Evolutionary conservation across 1,140 invertebrate genomes (phyloP).

Genomic region (Lepidotrigona ventralis): DNA sequence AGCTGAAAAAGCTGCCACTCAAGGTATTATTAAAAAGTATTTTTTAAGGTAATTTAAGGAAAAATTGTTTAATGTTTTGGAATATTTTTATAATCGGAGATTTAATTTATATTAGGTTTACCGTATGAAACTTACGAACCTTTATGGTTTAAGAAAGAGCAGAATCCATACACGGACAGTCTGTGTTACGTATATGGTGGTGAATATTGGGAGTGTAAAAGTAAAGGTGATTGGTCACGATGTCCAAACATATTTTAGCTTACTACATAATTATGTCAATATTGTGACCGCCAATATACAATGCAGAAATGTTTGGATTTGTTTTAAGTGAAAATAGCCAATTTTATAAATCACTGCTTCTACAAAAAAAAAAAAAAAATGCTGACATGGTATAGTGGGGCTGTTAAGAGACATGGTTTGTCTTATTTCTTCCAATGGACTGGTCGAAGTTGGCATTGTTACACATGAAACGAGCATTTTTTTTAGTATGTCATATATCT

Average conservation of each 20-base stretch:
- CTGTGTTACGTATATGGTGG: conserved; percentile 92
- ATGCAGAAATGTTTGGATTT: conserved; percentile 59
- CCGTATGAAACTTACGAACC: conserved; percentile 90
- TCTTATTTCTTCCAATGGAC: conserved; percentile 56
- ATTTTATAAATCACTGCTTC: conserved; percentile 58
- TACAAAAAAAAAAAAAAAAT: conserved; percentile 29
- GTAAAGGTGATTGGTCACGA: conserved; percentile 91
- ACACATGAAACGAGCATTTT: conserved; percentile 45
- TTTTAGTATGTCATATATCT: conserved; percentile 44
- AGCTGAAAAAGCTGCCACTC: conserved; percentile 88
- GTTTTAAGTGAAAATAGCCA: conserved; percentile 55
- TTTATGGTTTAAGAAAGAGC: conserved; percentile 94
- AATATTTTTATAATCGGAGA: background rate
- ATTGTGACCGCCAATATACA: conserved; percentile 60
- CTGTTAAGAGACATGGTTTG: too few relatives aligned
- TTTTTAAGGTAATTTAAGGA: conserved; percentile 26
- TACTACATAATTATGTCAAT: conserved; percentile 58
- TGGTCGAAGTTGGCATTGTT: conserved; percentile 55
- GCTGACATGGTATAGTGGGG: conserved; percentile 47
- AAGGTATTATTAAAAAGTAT: conserved; percentile 80
- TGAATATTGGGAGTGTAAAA: conserved; percentile 97
- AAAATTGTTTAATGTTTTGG: background rate
- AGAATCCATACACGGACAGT: conserved; percentile 89
- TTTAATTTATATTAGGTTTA: conserved; percentile 81
- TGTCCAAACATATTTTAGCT: conserved; percentile 96